Percentiles rank a stretch among this genome's conserved stretches.
phyloP scores from a whole-genome alignment of 2,888 invertebrate species.

The Eupithecia abbreviata region DNA sequence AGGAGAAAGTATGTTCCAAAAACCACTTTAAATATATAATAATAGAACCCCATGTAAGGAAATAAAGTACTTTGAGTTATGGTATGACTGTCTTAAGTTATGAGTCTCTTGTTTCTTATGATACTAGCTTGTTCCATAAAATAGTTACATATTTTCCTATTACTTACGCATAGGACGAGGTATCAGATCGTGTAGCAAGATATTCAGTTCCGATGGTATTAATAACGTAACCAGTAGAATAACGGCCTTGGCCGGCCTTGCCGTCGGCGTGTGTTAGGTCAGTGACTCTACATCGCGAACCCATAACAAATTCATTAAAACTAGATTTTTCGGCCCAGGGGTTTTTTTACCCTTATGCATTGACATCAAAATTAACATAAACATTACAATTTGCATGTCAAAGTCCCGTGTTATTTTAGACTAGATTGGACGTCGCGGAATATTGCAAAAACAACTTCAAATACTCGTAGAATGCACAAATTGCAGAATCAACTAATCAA shows the following conservation, averaged over 20 bases:
- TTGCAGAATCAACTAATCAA: neutral
- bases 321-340: conserved; percentile 1
- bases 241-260: conserved; percentile 81
- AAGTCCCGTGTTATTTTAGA: neutral
- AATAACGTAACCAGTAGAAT: conserved; percentile 42
- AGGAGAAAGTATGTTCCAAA: neutral
- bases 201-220: conserved; percentile 31
- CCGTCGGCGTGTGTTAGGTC: conserved; percentile 61
- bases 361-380: neutral
- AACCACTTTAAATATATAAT: neutral
- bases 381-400: neutral
- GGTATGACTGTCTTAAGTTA: too few species aligned
- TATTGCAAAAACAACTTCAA: neutral
- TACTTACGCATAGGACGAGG: neutral
- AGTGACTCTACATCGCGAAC: conserved; percentile 44
- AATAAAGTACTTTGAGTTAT: neutral
- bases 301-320: conserved; percentile 14
- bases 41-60: neutral
- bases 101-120: neutral
- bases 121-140: neutral
- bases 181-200: conserved; percentile 8
- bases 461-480: neutral
- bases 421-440: neutral
- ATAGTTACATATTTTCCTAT: neutral
- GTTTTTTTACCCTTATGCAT: neutral